phyloP scores from a whole-genome alignment of 2,888 invertebrate genomes.

The Drosophila flavopinicola region DNA sequence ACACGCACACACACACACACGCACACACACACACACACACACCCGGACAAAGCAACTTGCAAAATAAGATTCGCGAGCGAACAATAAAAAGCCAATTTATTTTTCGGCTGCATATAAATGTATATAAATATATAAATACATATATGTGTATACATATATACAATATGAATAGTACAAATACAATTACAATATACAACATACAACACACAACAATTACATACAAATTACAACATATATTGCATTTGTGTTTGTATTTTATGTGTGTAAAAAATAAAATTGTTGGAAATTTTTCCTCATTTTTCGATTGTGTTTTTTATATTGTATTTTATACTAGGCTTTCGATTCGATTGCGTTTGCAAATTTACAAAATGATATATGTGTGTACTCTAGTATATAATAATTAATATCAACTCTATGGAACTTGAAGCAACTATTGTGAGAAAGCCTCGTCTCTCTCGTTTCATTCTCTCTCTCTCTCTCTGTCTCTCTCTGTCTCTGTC shows the following conservation, averaged over 20 bases:
- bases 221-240: background rate
- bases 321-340: slow-evolving; percentile 41
- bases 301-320: slow-evolving; percentile 24
- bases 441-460: background rate
- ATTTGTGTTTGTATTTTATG: slow-evolving; percentile 15
- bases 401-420: no score
- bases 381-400: background rate
- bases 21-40: slow-evolving; percentile 32
- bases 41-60: slow-evolving; percentile 38
- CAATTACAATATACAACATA: background rate
- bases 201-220: no score
- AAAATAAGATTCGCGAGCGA: slow-evolving; percentile 68
- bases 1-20: slow-evolving; percentile 9
- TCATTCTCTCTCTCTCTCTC: background rate
- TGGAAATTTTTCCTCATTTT: slow-evolving; percentile 31
- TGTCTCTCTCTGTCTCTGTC: no score
- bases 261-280: slow-evolving; percentile 14
- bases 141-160: background rate
- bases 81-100: slow-evolving; percentile 62
- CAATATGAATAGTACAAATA: no score
- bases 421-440: slow-evolving; percentile 26
- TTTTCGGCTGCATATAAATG: slow-evolving; percentile 26
- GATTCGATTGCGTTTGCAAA: slow-evolving; percentile 46
- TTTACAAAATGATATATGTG: slow-evolving; percentile 8
- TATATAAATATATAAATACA: slow-evolving; percentile 41